Conservation (phyloP, 2,888 invertebrate genomes). For the Pimpla rufipes region DNA sequence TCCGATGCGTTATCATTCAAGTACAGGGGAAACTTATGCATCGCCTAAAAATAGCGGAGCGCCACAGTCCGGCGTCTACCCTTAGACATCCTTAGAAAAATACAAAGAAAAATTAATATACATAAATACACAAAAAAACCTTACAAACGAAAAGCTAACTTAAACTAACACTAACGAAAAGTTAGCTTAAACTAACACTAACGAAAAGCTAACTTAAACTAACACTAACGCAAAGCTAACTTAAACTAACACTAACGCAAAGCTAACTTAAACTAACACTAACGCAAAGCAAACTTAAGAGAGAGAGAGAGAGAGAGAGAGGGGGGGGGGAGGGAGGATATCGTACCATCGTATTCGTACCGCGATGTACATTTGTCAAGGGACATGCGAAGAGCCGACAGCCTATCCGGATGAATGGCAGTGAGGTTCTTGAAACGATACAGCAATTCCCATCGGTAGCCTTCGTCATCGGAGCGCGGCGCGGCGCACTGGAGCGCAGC, state of each 20-base stretch:
- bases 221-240: too few species aligned
- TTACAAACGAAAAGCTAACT: neutral
- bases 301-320: neutral
- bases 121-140: too few species aligned
- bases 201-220: too few species aligned
- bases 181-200: too few species aligned
- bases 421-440: constrained; percentile 32
- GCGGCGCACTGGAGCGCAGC: neutral
- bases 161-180: too few species aligned
- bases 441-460: constrained; percentile 49
- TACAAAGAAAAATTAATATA: neutral
- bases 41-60: neutral
- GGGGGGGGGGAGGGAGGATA: too few species aligned
- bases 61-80: too few species aligned
- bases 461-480: constrained; percentile 37
- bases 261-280: too few species aligned
- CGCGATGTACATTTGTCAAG: constrained; percentile 26
- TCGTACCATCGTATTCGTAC: neutral
- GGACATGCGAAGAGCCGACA: neutral
- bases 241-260: too few species aligned
- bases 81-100: neutral
- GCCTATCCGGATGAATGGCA: constrained; percentile 23
- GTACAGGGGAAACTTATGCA: neutral
- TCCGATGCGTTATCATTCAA: neutral
- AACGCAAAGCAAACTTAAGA: too few species aligned